Conservation (phyloP, 2,888 invertebrate genomes). For the Synanthedon vespiformis region DNA sequence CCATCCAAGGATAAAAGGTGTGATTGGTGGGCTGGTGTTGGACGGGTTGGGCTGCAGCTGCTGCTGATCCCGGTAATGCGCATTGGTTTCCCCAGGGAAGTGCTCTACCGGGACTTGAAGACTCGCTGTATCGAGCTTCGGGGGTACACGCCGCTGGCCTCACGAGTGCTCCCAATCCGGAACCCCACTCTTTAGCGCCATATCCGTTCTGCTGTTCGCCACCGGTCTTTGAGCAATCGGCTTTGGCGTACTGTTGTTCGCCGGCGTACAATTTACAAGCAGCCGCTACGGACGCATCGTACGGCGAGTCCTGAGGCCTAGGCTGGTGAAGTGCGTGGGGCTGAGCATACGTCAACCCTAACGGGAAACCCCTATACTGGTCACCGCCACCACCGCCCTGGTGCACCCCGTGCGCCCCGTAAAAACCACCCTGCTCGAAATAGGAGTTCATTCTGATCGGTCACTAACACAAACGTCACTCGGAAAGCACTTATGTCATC, state of each 20-base stretch:
- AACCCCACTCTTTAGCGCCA: slow-evolving; percentile 79
- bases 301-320: slow-evolving; percentile 90
- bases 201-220: slow-evolving; percentile 76
- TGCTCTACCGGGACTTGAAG: slow-evolving; percentile 83
- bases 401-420: slow-evolving; percentile 88
- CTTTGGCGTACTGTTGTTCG: slow-evolving; percentile 76
- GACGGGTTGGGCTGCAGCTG: slow-evolving; percentile 84
- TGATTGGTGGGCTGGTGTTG: slow-evolving; percentile 92
- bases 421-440: slow-evolving; percentile 96
- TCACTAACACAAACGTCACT: slow-evolving; percentile 62
- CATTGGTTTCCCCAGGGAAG: slow-evolving; percentile 91
- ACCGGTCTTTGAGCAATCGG: slow-evolving; percentile 81
- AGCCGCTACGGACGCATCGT: slow-evolving; percentile 90
- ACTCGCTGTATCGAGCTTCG: slow-evolving; percentile 87
- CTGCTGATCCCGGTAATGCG: slow-evolving; percentile 83
- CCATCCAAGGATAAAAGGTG: slow-evolving; percentile 98
- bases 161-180: slow-evolving; percentile 76
- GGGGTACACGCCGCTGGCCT: slow-evolving; percentile 92
- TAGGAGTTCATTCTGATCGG: slow-evolving; percentile 89
- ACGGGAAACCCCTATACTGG: slow-evolving; percentile 88
- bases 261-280: slow-evolving; percentile 86
- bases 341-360: slow-evolving; percentile 87
- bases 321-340: slow-evolving; percentile 83
- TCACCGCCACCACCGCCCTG: slow-evolving; percentile 81
- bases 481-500: slow-evolving; percentile 64